Percentiles rank a stretch among this genome's conserved stretches.
These are phyloP conservation scores for Labeo rohita DNA, from an alignment of 2,113 vertebrate species.

Conservation along the genomic window DNA sequence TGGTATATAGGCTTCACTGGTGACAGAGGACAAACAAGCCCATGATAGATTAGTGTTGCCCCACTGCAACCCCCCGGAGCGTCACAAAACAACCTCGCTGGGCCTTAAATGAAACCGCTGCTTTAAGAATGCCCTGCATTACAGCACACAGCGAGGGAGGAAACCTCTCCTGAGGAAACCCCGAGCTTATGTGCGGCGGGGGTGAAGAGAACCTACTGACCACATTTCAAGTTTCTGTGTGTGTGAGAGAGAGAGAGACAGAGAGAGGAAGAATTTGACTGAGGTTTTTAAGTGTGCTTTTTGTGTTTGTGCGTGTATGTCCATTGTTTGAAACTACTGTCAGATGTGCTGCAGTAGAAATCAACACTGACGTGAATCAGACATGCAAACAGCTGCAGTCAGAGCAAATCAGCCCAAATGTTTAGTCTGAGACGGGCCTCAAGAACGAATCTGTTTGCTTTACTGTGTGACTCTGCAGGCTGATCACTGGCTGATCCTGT, in stretches of 20 bases:
- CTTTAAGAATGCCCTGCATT: conserved; percentile 42
- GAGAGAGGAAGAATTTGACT: background rate
- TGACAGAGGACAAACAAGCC: conserved; percentile 84
- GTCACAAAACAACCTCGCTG: conserved; percentile 54
- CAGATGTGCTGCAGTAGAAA: conserved; percentile 84
- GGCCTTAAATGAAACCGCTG: conserved; percentile 46
- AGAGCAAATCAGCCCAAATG: conserved; percentile 60
- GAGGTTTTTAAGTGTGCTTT: background rate
- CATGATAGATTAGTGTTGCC: conserved; percentile 89
- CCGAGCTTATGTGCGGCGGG: background rate
- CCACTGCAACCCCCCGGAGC: conserved; percentile 81
- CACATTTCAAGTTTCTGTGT: conserved; percentile 10
- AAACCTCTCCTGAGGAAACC: conserved; percentile 1
- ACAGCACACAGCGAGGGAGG: conserved; percentile 26
- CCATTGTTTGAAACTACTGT: conserved; percentile 74
- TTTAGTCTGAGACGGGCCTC: conserved; percentile 68
- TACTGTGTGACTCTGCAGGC: conserved; percentile 50
- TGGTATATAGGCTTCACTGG: conserved; percentile 79
- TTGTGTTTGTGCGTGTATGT: conserved; percentile 16
- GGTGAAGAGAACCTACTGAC: background rate
- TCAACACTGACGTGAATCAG: conserved; percentile 77
- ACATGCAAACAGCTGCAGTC: conserved; percentile 62
- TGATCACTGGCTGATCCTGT: conserved; percentile 60
- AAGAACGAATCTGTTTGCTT: conserved; percentile 63
- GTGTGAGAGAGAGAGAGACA: background rate